phyloP scores from a whole-genome alignment of 2,797 vertebrate genomes.

The Acanthurus tractus region DNA sequence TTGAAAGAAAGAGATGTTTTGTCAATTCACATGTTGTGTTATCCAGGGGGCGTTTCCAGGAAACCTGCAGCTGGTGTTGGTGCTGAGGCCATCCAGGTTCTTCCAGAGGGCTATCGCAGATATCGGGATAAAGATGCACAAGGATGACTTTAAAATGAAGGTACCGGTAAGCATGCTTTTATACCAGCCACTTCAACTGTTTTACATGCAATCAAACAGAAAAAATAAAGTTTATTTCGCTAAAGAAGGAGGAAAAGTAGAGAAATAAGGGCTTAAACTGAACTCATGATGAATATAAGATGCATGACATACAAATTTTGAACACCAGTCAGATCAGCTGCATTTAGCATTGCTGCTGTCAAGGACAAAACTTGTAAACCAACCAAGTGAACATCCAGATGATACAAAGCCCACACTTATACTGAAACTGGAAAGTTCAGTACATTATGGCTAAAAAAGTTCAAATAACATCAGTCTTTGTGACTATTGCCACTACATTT shows the following conservation, averaged over 20 bases:
- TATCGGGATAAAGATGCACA: constrained; percentile 93
- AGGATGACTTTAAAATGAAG: constrained; percentile 98
- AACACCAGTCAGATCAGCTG: no score
- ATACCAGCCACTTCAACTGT: neutral
- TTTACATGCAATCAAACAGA: neutral
- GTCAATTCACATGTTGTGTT: constrained; percentile 23
- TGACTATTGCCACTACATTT: no score
- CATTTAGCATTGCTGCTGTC: neutral
- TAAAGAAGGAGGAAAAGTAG: neutral
- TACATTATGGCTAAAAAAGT: no score
- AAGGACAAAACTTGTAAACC: neutral
- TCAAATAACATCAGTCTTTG: no score
- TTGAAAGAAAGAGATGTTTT: neutral
- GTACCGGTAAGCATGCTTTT: constrained; percentile 91
- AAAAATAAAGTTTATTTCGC: no score
- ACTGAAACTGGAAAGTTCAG: no score
- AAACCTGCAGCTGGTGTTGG: constrained; percentile 93
- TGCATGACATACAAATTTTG: neutral
- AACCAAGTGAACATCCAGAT: neutral
- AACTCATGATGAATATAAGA: neutral
- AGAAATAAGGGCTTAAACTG: no score
- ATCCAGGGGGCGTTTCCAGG: constrained; percentile 94
- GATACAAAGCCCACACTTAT: neutral
- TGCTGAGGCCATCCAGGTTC: constrained; percentile 91
- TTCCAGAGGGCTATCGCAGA: constrained; percentile 94